Conservation (phyloP, 2,113 vertebrate genomes). For the Otocyon megalotis region DNA sequence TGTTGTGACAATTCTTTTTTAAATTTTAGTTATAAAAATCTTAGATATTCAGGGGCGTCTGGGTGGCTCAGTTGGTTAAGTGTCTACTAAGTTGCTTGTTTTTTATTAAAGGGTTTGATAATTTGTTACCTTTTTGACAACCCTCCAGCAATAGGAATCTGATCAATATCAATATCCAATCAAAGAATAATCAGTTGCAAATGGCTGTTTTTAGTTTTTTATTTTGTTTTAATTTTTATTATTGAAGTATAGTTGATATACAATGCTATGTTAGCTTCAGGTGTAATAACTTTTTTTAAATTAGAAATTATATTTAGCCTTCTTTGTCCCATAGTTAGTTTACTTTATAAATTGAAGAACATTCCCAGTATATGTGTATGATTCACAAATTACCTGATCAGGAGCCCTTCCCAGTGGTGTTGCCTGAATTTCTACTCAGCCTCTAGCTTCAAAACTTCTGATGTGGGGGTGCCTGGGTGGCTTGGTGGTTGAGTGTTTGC, state of each 20-base stretch:
- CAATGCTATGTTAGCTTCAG: neutral
- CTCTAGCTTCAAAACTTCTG: neutral
- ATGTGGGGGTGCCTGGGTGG: neutral
- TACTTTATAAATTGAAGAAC: neutral
- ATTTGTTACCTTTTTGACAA: constrained; percentile 38
- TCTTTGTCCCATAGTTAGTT: neutral
- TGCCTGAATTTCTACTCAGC: neutral
- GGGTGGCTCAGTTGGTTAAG: too few species aligned
- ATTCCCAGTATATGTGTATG: neutral
- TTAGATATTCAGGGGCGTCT: neutral
- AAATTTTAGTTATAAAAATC: neutral
- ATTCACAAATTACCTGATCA: neutral
- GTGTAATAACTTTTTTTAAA: neutral
- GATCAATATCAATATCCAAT: neutral
- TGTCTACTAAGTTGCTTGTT: neutral
- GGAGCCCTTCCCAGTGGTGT: neutral
- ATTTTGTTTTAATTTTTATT: neutral
- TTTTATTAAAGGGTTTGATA: neutral
- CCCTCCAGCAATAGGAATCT: neutral
- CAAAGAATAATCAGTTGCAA: constrained; percentile 24
- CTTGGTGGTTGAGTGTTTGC: too few species aligned
- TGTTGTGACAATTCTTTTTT: neutral
- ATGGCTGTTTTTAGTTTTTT: neutral
- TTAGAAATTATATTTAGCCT: neutral
- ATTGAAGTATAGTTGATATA: neutral